Evolutionary conservation across 2,888 invertebrate genomes (phyloP), one percentile per base, ranked within the genome.

Genomic region (Uropetala carovei): DNA sequence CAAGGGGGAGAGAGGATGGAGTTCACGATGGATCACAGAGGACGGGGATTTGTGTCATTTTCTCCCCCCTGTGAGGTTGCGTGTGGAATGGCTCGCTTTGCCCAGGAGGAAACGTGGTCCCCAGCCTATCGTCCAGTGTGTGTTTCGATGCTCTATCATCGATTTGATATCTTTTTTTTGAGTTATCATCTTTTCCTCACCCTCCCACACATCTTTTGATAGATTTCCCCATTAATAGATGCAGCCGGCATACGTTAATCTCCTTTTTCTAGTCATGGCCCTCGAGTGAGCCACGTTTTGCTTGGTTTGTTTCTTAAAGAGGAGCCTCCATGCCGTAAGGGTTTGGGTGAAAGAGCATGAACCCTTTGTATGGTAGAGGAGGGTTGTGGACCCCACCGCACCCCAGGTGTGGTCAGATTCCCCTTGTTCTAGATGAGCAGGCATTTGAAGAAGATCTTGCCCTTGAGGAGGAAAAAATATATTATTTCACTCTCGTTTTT

Each of bases 111-210:
- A 75, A 27, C 27, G 27, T 75, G 75, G 27, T 75, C 75, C 75
- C 75, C 75, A 75, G 75, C 75, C 75, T 75, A 22, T 75, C 75
- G 75, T 75, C 75, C 75, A 75, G 27, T 75, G 75, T 75, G 75
- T 75, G 75, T 75, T 75, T 75, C 75, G 75, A 75, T 75, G 75
- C 75, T 75, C 75, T 75, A 75, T 75, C 75, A 75, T 75, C 75
- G 75, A 75, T 75, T 75, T 75, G 75, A 75, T 75, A 75, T 75
- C 75, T 75, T 75, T 75, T 75, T 75, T 75, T 75, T 75, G 27
- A 75, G 22, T 75, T 75, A 75, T 75, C 27, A 22, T 22, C 27
- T 75, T 13, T 75, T 27, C 75, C 27, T 22, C 22, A 75, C 27
- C 27, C 22, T 22, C 75, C 27, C 22, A 75, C 75, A 75, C 75